Evolutionary conservation across 2,113 vertebrate genomes (phyloP), one percentile per base, ranked within the genome.

Genomic region (Chloroceryle aenea): DNA sequence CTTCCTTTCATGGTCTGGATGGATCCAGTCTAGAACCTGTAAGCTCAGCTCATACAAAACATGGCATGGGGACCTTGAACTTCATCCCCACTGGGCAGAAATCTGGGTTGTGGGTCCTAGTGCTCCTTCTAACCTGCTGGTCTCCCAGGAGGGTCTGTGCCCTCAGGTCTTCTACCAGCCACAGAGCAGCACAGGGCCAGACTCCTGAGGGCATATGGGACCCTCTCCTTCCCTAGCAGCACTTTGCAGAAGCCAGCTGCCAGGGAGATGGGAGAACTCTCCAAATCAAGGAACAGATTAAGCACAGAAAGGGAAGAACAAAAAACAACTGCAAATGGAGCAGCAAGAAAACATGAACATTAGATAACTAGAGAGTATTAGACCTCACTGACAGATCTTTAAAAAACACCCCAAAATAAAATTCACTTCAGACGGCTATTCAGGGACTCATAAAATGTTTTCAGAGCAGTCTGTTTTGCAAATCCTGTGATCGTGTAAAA

Each of bases 291-390:
- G 53, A 75, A 86, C 42, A 85, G 69, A 86, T 78, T 64, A 42
- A 92, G 93, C 38, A 23, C 32, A 71, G 64, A 85, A 84, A 86
- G 27, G 13, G 23, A 55, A 68, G 87, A 96, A 73, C 20, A 42
- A 74, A 86, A 79, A 7, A 21, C 81, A 7, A 21, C 81, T 79
- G 95, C 91, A 96, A 96, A 85, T 1, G 8, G 68, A 67, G 74
- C 77, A 87, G 53, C 61, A 90, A 87, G 83, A 91, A 94, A 96
- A 95, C 48, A 95, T 17, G 89, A 69, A 81, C 69, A 18, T 71
- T 52, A 90, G 87, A 92, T 97, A 97, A 97, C 85, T 96, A 95
- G 96, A 95, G 76, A 68, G 59, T 68, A 95, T 95, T 93, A 96
- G 43, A 74, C 32, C 32, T 58, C 61, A 93, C 55, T 89, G 75